Base-by-base conservation (phyloP, 2,797 vertebrate genomes). In the Podarcis lilfordi region DNA sequence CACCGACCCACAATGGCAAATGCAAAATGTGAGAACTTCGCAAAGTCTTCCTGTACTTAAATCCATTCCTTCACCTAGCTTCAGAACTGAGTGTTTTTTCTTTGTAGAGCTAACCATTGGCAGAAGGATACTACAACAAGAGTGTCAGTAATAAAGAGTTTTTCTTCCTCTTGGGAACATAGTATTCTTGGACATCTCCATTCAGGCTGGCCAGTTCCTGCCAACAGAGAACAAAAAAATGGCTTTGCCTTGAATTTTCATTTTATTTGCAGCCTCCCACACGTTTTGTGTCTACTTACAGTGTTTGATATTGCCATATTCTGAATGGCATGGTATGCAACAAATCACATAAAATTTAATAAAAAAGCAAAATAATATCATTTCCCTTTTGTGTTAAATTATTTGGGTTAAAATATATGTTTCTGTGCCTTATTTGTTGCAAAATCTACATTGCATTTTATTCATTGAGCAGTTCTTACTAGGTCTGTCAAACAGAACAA, bases 361-460 rank as follows among this genome's bases (percentile, higher is more conserved):
- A 78, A 64, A 69, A 88, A 90, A 84, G 64, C 74, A 90, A 50
- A 91, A 87, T 84, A 87, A 89, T 92, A 94, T 90, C 90, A 80
- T 84, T 91, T 94, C 79, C 80, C 85, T 94, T 94, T 91, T 94
- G 4, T 92, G 95, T 96, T 91, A 85, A 95, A 92, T 88, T 50
- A 45, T 91, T 94, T 90, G 84, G 94, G 87, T 80, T 91, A 91
- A 95, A 96, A 96, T 94, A 88, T 10, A 0, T 91, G 87, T 82
- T 92, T 95, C 94, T 94, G 37, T 94, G 95, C 93, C 89, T 96
- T 94, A 96, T 96, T 96, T 96, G 68, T 88, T 92, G 8, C 88
- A 95, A 95, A 96, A 95, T 94, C 91, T 95, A 91, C 95, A 93
- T 93, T 95, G 75, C 93, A 87, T 86, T 88, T 95, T 96, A 96